Evolutionary conservation across 92 coral and sea anemone genomes (phyloP).

Genomic region (Muricea muricata): DNA sequence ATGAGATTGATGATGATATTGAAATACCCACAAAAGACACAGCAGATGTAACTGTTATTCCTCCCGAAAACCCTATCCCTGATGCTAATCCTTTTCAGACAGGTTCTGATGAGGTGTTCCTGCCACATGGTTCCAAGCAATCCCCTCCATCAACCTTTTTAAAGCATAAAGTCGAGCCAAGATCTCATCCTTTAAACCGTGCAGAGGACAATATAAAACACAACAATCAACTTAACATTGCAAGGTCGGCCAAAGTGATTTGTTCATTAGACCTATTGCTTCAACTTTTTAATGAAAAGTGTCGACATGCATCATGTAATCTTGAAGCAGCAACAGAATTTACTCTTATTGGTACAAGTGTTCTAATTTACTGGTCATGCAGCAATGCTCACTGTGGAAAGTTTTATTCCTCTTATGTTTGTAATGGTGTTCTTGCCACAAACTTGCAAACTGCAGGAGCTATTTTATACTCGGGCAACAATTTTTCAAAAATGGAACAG

Average conservation of each 20-base stretch:
- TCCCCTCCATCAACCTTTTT: too few relatives aligned
- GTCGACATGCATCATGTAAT: not conserved
- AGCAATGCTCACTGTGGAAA: conserved; percentile 40
- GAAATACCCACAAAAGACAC: too few relatives aligned
- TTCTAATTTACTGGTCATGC: conserved; percentile 34
- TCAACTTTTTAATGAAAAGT: not conserved
- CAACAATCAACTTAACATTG: not conserved
- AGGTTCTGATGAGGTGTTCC: too few relatives aligned
- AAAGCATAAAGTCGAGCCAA: not conserved
- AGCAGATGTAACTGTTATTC: too few relatives aligned
- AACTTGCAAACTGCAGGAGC: conserved; percentile 51
- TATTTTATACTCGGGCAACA: conserved; percentile 48
- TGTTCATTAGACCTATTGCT: not conserved
- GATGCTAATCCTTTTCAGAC: too few relatives aligned
- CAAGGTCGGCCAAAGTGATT: not conserved
- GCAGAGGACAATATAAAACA: not conserved
- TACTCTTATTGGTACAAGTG: conserved; percentile 33
- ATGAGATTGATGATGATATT: too few relatives aligned
- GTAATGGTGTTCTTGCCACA: conserved; percentile 39
- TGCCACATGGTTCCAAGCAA: too few relatives aligned
- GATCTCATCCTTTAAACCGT: not conserved
- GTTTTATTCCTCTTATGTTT: conserved; percentile 37
- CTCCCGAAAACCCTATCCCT: too few relatives aligned
- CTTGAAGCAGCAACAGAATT: not conserved
- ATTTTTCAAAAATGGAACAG: conserved; percentile 43